These are phyloP conservation scores for Hypothenemus hampei DNA, from an alignment of 1,140 invertebrate genomes.

Conservation along the genomic window DNA sequence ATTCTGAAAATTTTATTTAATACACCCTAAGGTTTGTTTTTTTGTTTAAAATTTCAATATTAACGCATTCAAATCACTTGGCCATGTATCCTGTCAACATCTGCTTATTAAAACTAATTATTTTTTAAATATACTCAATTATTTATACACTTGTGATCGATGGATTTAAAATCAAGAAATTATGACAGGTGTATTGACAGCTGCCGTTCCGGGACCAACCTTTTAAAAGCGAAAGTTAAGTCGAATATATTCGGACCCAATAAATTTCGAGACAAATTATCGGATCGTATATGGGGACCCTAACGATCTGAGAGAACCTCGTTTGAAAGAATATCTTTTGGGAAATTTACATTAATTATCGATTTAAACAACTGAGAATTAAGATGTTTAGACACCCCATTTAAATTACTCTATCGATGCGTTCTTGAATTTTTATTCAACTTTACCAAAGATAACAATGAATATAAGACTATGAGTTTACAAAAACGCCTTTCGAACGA, in stretches of 20 bases:
- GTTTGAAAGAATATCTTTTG: conserved; percentile 12
- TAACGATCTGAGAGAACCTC: conserved; percentile 6
- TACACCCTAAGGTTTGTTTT: too few relatives aligned
- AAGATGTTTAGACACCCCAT: conserved; percentile 14
- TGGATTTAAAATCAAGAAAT: too few relatives aligned
- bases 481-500: background rate
- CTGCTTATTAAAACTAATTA: too few relatives aligned
- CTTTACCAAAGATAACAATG: background rate
- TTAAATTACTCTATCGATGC: background rate
- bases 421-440: conserved; percentile 2
- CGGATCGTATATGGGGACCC: conserved; percentile 2
- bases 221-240: too few relatives aligned
- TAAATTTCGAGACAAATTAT: conserved; percentile 15
- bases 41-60: background rate
- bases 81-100: too few relatives aligned
- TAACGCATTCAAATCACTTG: background rate
- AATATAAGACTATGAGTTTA: background rate
- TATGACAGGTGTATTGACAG: too few relatives aligned
- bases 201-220: too few relatives aligned
- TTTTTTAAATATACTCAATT: too few relatives aligned
- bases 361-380: conserved; percentile 15
- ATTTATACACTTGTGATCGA: too few relatives aligned
- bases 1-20: too few relatives aligned
- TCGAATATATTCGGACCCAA: too few relatives aligned
- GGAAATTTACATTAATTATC: conserved; percentile 21